Conservation (phyloP, 2,113 vertebrate genomes). For the Gymnocephalus cernua region DNA sequence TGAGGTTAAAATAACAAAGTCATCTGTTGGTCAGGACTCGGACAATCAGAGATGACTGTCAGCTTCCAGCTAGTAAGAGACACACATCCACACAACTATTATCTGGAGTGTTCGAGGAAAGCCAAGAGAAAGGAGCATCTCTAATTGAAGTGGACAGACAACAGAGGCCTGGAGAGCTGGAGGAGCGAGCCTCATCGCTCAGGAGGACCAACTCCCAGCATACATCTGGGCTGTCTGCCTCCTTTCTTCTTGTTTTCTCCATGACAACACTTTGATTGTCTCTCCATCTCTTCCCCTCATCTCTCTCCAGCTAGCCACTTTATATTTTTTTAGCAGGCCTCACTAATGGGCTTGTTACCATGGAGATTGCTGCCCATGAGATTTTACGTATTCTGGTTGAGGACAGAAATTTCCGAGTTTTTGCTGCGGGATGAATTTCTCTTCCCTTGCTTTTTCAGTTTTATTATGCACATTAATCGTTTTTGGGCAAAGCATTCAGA, state of each 20-base stretch:
- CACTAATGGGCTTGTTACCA: slow-evolving; percentile 64
- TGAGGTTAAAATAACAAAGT: background rate
- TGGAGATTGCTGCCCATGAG: slow-evolving; percentile 60
- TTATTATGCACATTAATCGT: slow-evolving; percentile 38
- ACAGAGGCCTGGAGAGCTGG: slow-evolving; percentile 14
- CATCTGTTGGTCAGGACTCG: background rate
- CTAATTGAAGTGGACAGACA: slow-evolving; percentile 44
- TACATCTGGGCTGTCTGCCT: background rate
- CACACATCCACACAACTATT: background rate
- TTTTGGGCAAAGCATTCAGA: slow-evolving; percentile 18
- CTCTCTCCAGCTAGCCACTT: slow-evolving; percentile 38
- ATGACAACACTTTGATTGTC: slow-evolving; percentile 40
- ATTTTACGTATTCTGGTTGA: slow-evolving; percentile 43
- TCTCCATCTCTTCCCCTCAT: slow-evolving; percentile 28
- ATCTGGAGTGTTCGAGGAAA: slow-evolving; percentile 21
- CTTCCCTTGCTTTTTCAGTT: slow-evolving; percentile 31
- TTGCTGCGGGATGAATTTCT: slow-evolving; percentile 42
- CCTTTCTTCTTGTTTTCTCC: background rate
- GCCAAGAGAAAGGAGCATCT: background rate
- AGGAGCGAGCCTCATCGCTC: background rate
- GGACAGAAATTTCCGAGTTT: slow-evolving; percentile 43
- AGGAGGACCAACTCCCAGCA: slow-evolving; percentile 18
- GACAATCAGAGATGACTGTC: background rate
- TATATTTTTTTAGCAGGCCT: slow-evolving; percentile 15
- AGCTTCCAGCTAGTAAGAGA: background rate